These are phyloP conservation scores for Eupithecia exiguata DNA, from an alignment of 2,888 invertebrate genomes.

Conservation along the genomic window DNA sequence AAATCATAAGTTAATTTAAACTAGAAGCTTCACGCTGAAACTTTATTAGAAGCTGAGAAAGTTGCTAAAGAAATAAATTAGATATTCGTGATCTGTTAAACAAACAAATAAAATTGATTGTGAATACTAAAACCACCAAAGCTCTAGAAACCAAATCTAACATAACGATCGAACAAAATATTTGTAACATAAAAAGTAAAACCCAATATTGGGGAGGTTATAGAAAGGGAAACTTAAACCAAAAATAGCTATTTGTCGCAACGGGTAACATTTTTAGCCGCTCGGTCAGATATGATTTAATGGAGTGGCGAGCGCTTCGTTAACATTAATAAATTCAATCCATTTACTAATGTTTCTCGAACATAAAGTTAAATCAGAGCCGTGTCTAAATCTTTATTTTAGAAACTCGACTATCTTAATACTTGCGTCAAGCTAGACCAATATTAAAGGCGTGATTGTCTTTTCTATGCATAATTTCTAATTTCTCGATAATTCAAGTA, in stretches of 20 bases:
- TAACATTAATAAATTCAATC: constrained; percentile 76
- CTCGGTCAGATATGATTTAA: constrained; percentile 81
- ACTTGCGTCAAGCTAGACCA: not conserved
- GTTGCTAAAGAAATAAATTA: not conserved
- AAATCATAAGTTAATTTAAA: constrained; percentile 53
- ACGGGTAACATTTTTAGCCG: constrained; percentile 73
- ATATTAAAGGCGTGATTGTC: not conserved
- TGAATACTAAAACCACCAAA: not conserved
- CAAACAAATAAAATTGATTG: not conserved
- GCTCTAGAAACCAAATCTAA: not conserved
- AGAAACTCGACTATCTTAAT: not conserved
- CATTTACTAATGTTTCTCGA: constrained; percentile 52
- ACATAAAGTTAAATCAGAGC: not conserved
- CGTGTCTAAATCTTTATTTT: not conserved
- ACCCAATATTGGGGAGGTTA: constrained; percentile 21
- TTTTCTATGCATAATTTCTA: not conserved
- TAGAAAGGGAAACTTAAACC: constrained; percentile 52
- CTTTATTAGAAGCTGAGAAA: not conserved
- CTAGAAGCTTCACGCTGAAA: not conserved
- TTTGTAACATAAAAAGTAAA: not conserved
- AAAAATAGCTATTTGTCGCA: constrained; percentile 66
- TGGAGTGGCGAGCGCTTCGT: constrained; percentile 76
- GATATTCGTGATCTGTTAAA: not conserved
- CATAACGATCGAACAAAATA: not conserved
- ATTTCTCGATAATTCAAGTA: not conserved